A percentile compares a stretch with the other conserved stretches of the same genome.
Conservation (phyloP, 2,797 vertebrate genomes). For the Melanotaenia parkinsoni region DNA sequence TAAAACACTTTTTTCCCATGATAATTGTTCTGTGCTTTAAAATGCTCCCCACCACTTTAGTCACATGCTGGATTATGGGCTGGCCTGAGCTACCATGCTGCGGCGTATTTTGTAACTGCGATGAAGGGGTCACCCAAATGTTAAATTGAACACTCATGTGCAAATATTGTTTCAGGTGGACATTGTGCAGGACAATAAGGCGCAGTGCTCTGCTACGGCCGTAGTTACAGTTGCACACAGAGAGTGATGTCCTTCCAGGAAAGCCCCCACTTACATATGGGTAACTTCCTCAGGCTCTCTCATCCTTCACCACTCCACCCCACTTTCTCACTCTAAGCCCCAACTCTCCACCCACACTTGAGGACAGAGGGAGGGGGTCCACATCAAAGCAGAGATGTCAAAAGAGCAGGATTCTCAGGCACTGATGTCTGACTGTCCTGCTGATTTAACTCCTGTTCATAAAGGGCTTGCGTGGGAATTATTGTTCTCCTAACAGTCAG, state of each 20-base stretch:
- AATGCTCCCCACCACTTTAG: slow-evolving; percentile 72
- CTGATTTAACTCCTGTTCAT: slow-evolving; percentile 75
- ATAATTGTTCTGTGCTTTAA: slow-evolving; percentile 70
- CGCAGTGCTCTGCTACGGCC: slow-evolving; percentile 69
- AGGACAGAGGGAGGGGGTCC: slow-evolving; percentile 71
- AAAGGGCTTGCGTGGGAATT: slow-evolving; percentile 68
- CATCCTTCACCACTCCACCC: slow-evolving; percentile 61
- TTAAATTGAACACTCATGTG: slow-evolving; percentile 86
- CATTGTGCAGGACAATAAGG: slow-evolving; percentile 83
- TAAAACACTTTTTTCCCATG: slow-evolving; percentile 50
- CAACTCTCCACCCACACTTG: slow-evolving; percentile 68
- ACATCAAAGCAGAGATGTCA: slow-evolving; percentile 80
- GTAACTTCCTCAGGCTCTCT: slow-evolving; percentile 77
- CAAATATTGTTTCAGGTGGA: slow-evolving; percentile 90
- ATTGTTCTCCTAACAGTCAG: slow-evolving; percentile 48
- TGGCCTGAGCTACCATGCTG: slow-evolving; percentile 82
- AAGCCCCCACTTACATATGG: slow-evolving; percentile 81
- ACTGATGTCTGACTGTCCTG: slow-evolving; percentile 72
- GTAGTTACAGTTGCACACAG: slow-evolving; percentile 78
- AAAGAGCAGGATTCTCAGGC: slow-evolving; percentile 73
- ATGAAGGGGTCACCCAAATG: slow-evolving; percentile 86
- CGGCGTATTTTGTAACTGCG: slow-evolving; percentile 83
- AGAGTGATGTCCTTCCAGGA: slow-evolving; percentile 85
- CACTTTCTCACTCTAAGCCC: slow-evolving; percentile 56
- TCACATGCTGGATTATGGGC: slow-evolving; percentile 82